Percentiles rank a stretch among this genome's conserved stretches.
phyloP scores from a whole-genome alignment of 2,888 invertebrate species.

The Dione juno region DNA sequence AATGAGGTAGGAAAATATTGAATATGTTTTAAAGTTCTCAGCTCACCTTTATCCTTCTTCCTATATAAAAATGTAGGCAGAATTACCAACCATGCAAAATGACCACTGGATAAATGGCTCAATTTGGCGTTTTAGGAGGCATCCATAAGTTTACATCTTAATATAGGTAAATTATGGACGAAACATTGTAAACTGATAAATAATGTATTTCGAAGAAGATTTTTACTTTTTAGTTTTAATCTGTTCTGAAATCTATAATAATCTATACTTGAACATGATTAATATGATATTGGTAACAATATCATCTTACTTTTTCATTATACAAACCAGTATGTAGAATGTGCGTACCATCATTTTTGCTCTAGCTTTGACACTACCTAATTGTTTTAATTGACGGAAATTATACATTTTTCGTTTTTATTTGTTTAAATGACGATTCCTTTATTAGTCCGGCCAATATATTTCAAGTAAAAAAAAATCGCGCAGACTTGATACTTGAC shows the following conservation, averaged over 20 bases:
- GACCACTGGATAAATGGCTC: neutral
- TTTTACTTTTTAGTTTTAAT: no score
- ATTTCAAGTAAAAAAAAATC: no score
- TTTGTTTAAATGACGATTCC: neutral
- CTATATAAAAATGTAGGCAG: no score
- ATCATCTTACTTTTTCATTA: neutral
- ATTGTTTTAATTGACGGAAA: neutral
- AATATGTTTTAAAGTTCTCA: neutral
- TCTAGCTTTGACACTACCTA: neutral
- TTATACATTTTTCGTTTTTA: neutral
- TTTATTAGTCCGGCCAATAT: neutral
- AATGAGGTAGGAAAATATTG: slow-evolving; percentile 92
- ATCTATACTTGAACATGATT: no score
- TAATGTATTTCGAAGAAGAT: neutral
- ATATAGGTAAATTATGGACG: no score
- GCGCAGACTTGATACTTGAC: no score
- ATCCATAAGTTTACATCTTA: neutral
- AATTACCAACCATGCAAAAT: no score
- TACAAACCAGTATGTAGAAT: neutral
- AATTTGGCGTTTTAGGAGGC: neutral
- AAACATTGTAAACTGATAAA: neutral
- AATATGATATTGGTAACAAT: no score
- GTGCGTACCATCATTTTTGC: neutral
- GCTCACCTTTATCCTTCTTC: no score
- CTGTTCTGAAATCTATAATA: no score